Conservation (phyloP, 2,797 vertebrate genomes). For the Apogon talboti region DNA sequence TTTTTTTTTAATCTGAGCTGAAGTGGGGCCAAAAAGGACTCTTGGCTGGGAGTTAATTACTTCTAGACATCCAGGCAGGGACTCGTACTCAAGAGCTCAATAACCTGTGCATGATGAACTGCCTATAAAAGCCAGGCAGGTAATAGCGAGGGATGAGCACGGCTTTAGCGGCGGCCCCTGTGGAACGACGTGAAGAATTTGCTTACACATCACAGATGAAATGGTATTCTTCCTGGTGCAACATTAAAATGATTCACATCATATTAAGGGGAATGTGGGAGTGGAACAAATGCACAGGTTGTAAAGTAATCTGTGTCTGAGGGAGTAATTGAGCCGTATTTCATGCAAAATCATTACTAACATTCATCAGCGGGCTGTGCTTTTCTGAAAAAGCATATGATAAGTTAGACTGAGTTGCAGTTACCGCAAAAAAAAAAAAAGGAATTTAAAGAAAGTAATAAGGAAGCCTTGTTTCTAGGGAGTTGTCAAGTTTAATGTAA, state of each 20-base stretch:
- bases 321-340: slow-evolving; percentile 39
- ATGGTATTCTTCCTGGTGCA: slow-evolving; percentile 72
- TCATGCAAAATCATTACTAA: slow-evolving; percentile 45
- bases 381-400: slow-evolving; percentile 41
- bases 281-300: slow-evolving; percentile 37
- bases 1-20: slow-evolving; percentile 74
- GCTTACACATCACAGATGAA: slow-evolving; percentile 83
- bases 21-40: slow-evolving; percentile 82
- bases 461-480: no score
- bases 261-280: slow-evolving; percentile 48
- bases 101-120: slow-evolving; percentile 84
- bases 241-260: slow-evolving; percentile 76
- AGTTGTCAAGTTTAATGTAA: no score
- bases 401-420: slow-evolving; percentile 19
- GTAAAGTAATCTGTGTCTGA: slow-evolving; percentile 43
- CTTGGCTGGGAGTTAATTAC: slow-evolving; percentile 86
- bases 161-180: slow-evolving; percentile 55
- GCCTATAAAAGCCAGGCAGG: slow-evolving; percentile 82
- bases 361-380: slow-evolving; percentile 21
- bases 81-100: slow-evolving; percentile 81
- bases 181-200: slow-evolving; percentile 74
- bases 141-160: slow-evolving; percentile 76
- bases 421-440: neutral
- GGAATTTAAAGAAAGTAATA: no score
- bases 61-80: slow-evolving; percentile 83